Evolutionary conservation across 2,888 invertebrate species (phyloP).

Genomic region (Tipula helvola): DNA sequence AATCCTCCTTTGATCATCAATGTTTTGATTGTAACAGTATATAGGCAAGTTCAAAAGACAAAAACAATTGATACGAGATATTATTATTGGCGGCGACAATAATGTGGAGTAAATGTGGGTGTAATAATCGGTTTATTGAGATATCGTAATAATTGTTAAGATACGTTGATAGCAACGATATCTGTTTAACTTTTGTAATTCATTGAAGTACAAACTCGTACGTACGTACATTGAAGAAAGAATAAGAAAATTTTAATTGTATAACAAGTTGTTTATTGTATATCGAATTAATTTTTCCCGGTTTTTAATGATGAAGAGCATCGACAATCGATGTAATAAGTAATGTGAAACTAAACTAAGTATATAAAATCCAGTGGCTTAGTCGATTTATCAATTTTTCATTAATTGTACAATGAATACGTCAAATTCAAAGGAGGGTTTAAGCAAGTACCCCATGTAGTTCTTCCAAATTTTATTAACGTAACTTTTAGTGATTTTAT

Average conservation of each 20-base stretch:
- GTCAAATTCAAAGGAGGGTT: too few species aligned
- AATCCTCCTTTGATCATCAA: not conserved
- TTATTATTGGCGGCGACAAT: not conserved
- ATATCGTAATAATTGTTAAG: not conserved
- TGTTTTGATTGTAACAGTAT: not conserved
- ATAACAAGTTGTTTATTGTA: not conserved
- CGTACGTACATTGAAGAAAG: not conserved
- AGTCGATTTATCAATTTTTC: too few species aligned
- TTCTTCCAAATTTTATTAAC: too few species aligned
- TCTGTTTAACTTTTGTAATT: not conserved
- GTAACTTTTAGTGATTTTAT: too few species aligned
- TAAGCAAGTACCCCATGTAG: too few species aligned
- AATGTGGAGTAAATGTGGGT: not conserved
- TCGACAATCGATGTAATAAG: not conserved
- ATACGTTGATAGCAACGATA: not conserved
- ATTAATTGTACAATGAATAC: too few species aligned
- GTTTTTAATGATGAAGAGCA: not conserved
- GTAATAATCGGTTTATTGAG: not conserved
- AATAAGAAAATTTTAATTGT: not conserved
- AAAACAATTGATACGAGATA: not conserved
- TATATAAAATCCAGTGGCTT: not conserved
- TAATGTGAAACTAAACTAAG: not conserved
- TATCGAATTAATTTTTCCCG: not conserved
- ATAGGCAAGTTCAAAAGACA: not conserved
- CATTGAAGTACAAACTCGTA: not conserved